Evolutionary conservation across 2,113 vertebrate species (phyloP), one percentile per base, ranked within the genome.

Genomic region (Argyrosomus japonicus): DNA sequence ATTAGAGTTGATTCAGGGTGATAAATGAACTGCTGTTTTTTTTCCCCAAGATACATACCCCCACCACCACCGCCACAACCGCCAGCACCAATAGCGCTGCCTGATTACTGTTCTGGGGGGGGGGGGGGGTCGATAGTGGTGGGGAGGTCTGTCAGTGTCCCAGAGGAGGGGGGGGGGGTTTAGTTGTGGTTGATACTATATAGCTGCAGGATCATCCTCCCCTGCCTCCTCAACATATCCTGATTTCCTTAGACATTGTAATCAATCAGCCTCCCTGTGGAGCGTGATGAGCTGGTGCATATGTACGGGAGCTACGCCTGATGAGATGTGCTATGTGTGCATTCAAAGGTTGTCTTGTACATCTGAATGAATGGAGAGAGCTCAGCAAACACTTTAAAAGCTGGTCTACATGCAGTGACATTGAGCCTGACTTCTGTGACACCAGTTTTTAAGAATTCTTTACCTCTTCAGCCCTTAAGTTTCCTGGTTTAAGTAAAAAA

Each of bases 181-280:
- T 70, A 57, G 27, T 54, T 60, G 60, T 3, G 13, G 48, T 19
- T 32, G 45, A 81, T 68, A 25, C 64, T 76, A 14, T 75, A 77
- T 47, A 75, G 47, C 73, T 75, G 45, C 74, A 77, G 54, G 69
- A 68, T 80, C 56, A 67, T 56, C 43, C 71, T 61, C 43, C 67
- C 27, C 71, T 36, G 19, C 61, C 57, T 36, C 29, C 32, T 68
- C 51, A 67, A 54, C 79, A 79, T 5, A 2, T 51, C 68, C 95
- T 91, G 93, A 94, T 95, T 95, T 89, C 90, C 92, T 91, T 93
- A 89, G 94, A 96, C 95, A 96, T 93, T 93, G 87, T 94, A 95
- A 97, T 96, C 94, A 96, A 93, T 96, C 92, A 94, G 70, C 94
- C 94, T 95, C 92, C 90, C 74, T 92, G 93, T 88, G 88, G 90